A percentile compares a stretch with the other conserved stretches of the same genome.
phyloP scores from a whole-genome alignment of 2,888 invertebrate species.

The Choreutis nemorana region DNA sequence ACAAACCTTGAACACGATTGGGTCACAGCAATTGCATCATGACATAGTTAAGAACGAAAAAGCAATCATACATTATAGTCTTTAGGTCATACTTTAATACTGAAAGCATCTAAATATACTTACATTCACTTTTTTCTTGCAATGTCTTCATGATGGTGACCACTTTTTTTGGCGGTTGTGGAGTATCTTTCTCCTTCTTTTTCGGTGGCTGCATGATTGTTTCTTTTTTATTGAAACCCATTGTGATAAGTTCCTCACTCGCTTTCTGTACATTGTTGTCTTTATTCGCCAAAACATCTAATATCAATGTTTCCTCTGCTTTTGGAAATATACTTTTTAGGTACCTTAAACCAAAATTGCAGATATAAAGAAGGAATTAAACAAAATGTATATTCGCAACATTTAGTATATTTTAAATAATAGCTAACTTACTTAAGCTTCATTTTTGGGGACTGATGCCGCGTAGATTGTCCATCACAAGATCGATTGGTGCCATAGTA shows the following conservation, averaged over 20 bases:
- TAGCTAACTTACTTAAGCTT: constrained; percentile 79
- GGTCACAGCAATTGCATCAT: too few species aligned
- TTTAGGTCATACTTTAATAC: too few species aligned
- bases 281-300: constrained; percentile 83
- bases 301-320: constrained; percentile 86
- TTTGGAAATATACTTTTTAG: constrained; percentile 91
- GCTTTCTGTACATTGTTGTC: constrained; percentile 93
- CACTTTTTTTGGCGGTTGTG: constrained; percentile 52
- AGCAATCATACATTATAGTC: too few species aligned
- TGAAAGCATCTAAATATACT: constrained; percentile 28
- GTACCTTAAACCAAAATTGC: constrained; percentile 69
- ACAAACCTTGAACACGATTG: too few species aligned
- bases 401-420: constrained; percentile 1
- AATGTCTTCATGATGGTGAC: constrained; percentile 70
- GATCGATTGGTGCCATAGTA: constrained; percentile 67
- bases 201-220: constrained; percentile 38
- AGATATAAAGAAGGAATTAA: not conserved
- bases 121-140: constrained; percentile 76
- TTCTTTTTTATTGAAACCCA: constrained; percentile 86
- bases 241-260: constrained; percentile 78
- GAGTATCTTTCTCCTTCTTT: constrained; percentile 26
- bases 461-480: constrained; percentile 64
- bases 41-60: too few species aligned
- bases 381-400: not conserved
- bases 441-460: constrained; percentile 89